Conservation (phyloP, 2,797 vertebrate genomes). For the Enteromius fasciolatus region DNA sequence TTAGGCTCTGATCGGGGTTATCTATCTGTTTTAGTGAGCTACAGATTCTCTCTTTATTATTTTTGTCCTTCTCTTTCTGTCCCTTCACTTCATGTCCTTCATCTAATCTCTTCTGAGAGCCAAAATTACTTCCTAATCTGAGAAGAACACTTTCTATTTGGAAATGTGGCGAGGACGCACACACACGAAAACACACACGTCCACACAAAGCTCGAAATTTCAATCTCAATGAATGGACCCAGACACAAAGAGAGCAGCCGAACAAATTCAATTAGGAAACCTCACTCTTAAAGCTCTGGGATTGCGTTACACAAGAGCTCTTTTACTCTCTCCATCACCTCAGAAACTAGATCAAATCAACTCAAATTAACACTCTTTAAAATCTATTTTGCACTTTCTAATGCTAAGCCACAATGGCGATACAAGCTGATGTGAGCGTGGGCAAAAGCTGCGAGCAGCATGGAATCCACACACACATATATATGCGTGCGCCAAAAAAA, state of each 20-base stretch:
- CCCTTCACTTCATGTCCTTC: constrained; percentile 34
- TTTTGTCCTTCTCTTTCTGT: constrained; percentile 32
- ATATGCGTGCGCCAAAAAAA: too few species aligned
- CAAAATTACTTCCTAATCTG: constrained; percentile 44
- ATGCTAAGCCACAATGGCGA: constrained; percentile 21
- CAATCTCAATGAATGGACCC: constrained; percentile 41
- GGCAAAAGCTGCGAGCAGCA: neutral
- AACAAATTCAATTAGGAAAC: constrained; percentile 50
- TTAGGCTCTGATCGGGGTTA: constrained; percentile 31
- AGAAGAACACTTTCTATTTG: constrained; percentile 41
- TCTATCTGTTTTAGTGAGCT: constrained; percentile 36
- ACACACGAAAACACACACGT: constrained; percentile 13
- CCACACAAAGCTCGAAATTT: constrained; percentile 39
- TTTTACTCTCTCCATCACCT: constrained; percentile 41
- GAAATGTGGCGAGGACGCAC: constrained; percentile 19
- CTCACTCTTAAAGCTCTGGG: constrained; percentile 39
- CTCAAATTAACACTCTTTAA: constrained; percentile 51
- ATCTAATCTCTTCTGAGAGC: constrained; percentile 37
- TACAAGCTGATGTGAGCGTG: constrained; percentile 1
- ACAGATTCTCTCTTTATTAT: constrained; percentile 35
- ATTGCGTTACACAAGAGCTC: constrained; percentile 30
- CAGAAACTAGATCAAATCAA: constrained; percentile 34
- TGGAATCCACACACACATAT: neutral
- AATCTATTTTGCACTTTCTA: constrained; percentile 51
- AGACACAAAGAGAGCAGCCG: constrained; percentile 48